Percentiles rank a stretch among this genome's conserved stretches.
Conservation (phyloP, 2,888 invertebrate species). For the Camptogramma bilineatum region DNA sequence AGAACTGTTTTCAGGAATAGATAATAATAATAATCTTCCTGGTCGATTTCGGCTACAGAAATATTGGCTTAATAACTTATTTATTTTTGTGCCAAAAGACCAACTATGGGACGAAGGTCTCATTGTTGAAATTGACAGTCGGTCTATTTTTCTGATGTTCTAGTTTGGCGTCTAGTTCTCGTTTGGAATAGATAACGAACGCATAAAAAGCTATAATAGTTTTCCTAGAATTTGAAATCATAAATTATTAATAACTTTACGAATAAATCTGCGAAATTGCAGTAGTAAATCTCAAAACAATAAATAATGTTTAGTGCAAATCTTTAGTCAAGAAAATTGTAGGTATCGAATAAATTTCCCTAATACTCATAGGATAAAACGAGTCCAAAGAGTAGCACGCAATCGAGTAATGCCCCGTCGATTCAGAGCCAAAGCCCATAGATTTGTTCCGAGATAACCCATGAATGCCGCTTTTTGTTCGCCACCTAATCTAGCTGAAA, state of each 20-base stretch:
- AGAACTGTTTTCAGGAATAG: background rate
- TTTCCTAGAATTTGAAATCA: too few species aligned
- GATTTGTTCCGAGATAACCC: slow-evolving; percentile 43
- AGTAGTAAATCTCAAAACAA: background rate
- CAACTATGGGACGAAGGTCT: too few species aligned
- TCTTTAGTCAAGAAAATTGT: background rate
- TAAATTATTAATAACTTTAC: too few species aligned
- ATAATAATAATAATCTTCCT: too few species aligned
- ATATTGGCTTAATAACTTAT: too few species aligned
- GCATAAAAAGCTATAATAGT: background rate
- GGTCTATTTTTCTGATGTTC: too few species aligned
- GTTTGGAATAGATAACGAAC: background rate
- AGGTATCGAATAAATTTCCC: slow-evolving; percentile 4
- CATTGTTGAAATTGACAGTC: too few species aligned
- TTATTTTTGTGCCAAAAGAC: too few species aligned
- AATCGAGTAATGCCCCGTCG: slow-evolving; percentile 43
- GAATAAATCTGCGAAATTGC: too few species aligned
- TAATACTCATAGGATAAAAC: slow-evolving; percentile 25
- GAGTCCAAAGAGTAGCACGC: slow-evolving; percentile 34
- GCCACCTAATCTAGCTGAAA: slow-evolving; percentile 45
- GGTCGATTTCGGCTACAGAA: too few species aligned
- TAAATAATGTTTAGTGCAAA: background rate
- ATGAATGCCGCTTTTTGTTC: slow-evolving; percentile 45
- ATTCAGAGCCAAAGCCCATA: slow-evolving; percentile 38
- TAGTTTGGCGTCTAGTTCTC: too few species aligned